Percentiles rank a stretch among this genome's conserved stretches.
phyloP scores from a whole-genome alignment of 2,113 vertebrate genomes.

The Chaetura pelagica region DNA sequence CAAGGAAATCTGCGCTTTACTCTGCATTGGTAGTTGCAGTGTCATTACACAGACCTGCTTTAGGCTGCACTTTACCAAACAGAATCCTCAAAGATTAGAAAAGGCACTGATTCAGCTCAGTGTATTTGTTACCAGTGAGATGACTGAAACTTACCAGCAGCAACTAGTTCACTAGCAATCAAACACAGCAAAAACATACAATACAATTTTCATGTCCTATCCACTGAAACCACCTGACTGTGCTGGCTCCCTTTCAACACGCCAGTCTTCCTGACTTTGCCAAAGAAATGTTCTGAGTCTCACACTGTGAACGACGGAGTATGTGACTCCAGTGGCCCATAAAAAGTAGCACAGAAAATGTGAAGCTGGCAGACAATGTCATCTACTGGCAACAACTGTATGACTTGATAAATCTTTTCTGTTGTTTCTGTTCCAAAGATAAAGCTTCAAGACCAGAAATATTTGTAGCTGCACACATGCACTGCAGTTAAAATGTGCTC shows the following conservation, averaged over 20 bases:
- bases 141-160: neutral
- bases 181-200: neutral
- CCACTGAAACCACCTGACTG: slow-evolving; percentile 30
- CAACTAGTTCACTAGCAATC: neutral
- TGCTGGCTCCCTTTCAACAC: slow-evolving; percentile 52
- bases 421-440: slow-evolving; percentile 34
- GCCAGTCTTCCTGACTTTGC: slow-evolving; percentile 52
- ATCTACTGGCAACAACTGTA: slow-evolving; percentile 58
- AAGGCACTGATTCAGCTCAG: neutral
- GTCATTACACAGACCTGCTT: neutral
- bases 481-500: neutral
- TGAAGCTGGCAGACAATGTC: slow-evolving; percentile 62
- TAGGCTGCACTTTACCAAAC: neutral
- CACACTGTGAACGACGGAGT: slow-evolving; percentile 52
- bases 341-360: slow-evolving; percentile 62
- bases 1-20: neutral
- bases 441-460: neutral
- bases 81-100: neutral
- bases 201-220: neutral
- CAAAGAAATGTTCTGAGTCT: slow-evolving; percentile 46
- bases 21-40: neutral
- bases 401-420: slow-evolving; percentile 35
- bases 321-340: slow-evolving; percentile 63
- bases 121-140: neutral
- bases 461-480: neutral